Evolutionary conservation across 1,140 invertebrate species (phyloP).

Genomic region (Drosophila nannoptera): DNA sequence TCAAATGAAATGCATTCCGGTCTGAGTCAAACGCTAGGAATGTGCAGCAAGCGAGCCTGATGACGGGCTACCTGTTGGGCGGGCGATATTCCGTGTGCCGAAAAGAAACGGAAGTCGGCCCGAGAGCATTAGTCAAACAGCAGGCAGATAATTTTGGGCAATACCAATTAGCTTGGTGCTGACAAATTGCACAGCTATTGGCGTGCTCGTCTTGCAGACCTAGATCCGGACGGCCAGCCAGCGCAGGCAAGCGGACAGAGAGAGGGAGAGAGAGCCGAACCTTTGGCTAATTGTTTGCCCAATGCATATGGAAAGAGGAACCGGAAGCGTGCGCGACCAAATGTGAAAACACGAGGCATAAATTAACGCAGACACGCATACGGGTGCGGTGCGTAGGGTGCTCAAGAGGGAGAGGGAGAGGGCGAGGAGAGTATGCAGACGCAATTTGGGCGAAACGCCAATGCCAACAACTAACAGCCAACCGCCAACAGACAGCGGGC

Average conservation of each 20-base stretch:
- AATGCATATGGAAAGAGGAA: constrained; percentile 41
- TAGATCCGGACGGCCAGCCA: constrained; percentile 8
- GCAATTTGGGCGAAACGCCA: constrained; percentile 62
- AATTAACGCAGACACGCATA: constrained; percentile 51
- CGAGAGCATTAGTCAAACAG: constrained; percentile 71
- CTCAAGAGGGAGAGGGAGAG: constrained; percentile 2
- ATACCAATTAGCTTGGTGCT: constrained; percentile 73
- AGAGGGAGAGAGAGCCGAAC: not conserved
- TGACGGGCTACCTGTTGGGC: constrained; percentile 49
- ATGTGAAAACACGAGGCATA: constrained; percentile 74
- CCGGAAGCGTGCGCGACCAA: constrained; percentile 71
- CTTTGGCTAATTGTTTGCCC: constrained; percentile 39
- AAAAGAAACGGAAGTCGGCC: constrained; percentile 64
- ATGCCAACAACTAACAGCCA: constrained; percentile 48
- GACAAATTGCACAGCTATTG: constrained; percentile 77
- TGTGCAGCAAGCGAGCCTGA: constrained; percentile 15
- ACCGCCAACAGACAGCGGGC: constrained; percentile 48
- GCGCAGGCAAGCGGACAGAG: not conserved
- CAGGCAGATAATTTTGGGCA: constrained; percentile 58
- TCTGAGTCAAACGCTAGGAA: constrained; percentile 50
- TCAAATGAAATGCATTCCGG: constrained; percentile 16
- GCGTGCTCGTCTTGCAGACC: constrained; percentile 29
- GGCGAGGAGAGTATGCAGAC: constrained; percentile 18
- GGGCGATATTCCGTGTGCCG: constrained; percentile 33
- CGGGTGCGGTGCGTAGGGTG: constrained; percentile 3